phyloP scores from a whole-genome alignment of 2,113 vertebrate genomes.

The Gopherus flavomarginatus region DNA sequence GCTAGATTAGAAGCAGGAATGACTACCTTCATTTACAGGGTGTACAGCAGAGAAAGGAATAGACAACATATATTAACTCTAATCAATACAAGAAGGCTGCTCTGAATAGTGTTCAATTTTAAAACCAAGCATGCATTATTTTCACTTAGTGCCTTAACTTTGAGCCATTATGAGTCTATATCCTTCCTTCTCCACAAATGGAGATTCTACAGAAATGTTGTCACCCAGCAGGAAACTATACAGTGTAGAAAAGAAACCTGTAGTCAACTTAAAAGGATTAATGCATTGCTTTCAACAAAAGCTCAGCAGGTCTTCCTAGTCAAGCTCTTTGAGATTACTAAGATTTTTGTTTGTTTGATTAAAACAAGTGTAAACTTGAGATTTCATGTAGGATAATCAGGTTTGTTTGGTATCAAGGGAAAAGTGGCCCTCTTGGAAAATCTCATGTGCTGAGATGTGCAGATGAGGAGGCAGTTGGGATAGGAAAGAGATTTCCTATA shows the following conservation, averaged over 20 bases:
- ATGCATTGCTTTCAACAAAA: conserved; percentile 69
- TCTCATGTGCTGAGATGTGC: background rate
- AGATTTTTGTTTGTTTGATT: conserved; percentile 44
- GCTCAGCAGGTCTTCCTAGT: conserved; percentile 51
- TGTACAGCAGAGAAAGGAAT: background rate
- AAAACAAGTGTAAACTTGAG: conserved; percentile 62
- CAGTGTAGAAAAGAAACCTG: conserved; percentile 52
- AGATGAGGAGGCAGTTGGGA: background rate
- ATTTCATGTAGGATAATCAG: conserved; percentile 40
- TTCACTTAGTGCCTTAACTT: conserved; percentile 28
- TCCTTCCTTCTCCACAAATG: conserved; percentile 47
- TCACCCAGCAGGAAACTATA: conserved; percentile 51
- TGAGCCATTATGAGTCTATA: background rate
- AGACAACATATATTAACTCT: conserved; percentile 7
- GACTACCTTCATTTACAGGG: background rate
- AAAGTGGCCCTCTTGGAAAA: background rate
- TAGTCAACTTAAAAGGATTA: conserved; percentile 63
- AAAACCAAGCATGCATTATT: conserved; percentile 20
- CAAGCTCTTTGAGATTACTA: conserved; percentile 65
- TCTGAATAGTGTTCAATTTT: background rate
- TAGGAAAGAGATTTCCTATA: background rate
- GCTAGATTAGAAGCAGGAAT: background rate
- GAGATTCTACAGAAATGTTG: conserved; percentile 60
- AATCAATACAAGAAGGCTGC: conserved; percentile 25
- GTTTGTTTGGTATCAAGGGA: conserved; percentile 53